Evolutionary conservation across 2,888 invertebrate species (phyloP), one percentile per base, ranked within the genome.

Genomic region (Drosophila histrio): DNA sequence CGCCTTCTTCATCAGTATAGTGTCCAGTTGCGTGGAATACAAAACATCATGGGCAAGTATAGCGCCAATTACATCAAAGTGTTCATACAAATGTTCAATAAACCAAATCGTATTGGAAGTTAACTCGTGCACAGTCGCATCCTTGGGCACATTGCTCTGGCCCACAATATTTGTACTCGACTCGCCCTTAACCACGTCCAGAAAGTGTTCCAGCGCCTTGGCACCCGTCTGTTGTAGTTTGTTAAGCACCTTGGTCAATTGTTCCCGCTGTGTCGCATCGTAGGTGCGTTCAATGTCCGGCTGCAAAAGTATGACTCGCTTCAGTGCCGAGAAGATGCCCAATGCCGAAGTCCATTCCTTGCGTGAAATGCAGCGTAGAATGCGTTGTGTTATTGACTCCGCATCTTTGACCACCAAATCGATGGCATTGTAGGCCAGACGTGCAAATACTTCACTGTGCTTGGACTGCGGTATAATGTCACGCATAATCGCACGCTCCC

Each of bases 81-180:
- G 96, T 61, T 95, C 95, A 15, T 95, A 94, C 50, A 98, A 92
- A 89, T 97, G 96, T 91, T 97, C 97, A 80, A 97, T 93, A 92
- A 98, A 97, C 89, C 98, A 96, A 79, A 98, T 94, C 41, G 98
- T 97, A 89, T 98, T 98, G 69, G 97, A 97, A 0, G 98, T 98
- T 64, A 98, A 93, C 92, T 99, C 98, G 90, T 99, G 99, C 28
- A 99, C 99, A 0, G 99, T 99, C 64, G 99, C 99, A 93, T 99
- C 99, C 90, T 96, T 96, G 0, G 99, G 98, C 8, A 92, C 91
- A 71, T 90, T 91, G 64, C 91, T 90, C 79, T 91, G 91, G n/a
- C 92, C 91, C 1, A 92, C 92, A 88, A 99, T 94, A 84, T 95
- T 95, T 62, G 95, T 94, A 73, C 95, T 95, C 46, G 93, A 93